These are phyloP conservation scores for Andrena bucephala DNA, from an alignment of 2,888 invertebrate genomes.

Conservation along the genomic window DNA sequence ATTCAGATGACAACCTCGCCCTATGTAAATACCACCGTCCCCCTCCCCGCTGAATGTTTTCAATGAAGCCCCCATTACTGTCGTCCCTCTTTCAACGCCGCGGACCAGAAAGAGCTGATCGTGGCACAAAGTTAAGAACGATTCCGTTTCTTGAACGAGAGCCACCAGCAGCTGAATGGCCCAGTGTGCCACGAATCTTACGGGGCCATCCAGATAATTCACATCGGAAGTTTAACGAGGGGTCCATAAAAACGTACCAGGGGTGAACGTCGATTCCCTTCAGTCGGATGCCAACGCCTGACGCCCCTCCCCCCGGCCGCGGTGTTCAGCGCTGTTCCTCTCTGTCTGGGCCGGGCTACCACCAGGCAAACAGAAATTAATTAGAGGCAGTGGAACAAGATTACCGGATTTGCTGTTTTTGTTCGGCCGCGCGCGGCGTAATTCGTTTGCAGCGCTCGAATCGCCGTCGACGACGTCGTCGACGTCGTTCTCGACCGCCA, in stretches of 20 bases:
- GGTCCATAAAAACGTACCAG: constrained; percentile 61
- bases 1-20: background rate
- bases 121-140: constrained; percentile 27
- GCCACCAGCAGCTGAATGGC: constrained; percentile 5
- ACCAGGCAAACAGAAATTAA: constrained; percentile 76
- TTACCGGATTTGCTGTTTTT: constrained; percentile 79
- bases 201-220: constrained; percentile 58
- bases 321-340: background rate
- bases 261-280: constrained; percentile 58
- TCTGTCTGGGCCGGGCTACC: constrained; percentile 25
- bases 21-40: background rate
- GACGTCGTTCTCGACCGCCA: constrained; percentile 31
- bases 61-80: background rate
- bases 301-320: background rate
- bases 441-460: constrained; percentile 78
- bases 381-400: constrained; percentile 77
- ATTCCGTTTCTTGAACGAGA: constrained; percentile 26
- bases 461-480: constrained; percentile 58
- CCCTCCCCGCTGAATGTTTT: background rate
- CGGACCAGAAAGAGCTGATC: constrained; percentile 21
- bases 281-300: constrained; percentile 16
- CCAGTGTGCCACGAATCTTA: constrained; percentile 47
- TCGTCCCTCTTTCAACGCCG: background rate
- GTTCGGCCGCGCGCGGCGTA: constrained; percentile 70
- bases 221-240: constrained; percentile 68